These are phyloP conservation scores for Eulacestoma nigropectus DNA, from an alignment of 2,113 vertebrate species.

Conservation along the genomic window DNA sequence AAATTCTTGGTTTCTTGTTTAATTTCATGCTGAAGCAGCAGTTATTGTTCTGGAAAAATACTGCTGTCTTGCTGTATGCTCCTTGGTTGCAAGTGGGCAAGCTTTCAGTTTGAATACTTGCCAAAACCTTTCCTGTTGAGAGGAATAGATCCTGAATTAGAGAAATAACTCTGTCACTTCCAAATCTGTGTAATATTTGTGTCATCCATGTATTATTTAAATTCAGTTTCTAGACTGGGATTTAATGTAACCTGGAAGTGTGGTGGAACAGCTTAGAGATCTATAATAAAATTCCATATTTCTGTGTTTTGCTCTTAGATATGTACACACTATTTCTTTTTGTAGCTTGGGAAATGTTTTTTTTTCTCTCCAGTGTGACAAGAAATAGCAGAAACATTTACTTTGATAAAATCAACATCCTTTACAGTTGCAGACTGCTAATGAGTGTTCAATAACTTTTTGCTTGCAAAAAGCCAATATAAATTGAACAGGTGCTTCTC, in stretches of 20 bases:
- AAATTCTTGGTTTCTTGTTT: background rate
- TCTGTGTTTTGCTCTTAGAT: background rate
- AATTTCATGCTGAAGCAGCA: background rate
- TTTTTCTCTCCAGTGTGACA: background rate
- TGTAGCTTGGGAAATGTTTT: background rate
- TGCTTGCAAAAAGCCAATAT: background rate
- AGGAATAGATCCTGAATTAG: background rate
- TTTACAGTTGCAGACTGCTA: background rate
- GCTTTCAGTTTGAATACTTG: background rate
- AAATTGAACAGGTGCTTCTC: background rate
- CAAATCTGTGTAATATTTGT: background rate
- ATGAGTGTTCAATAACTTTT: background rate
- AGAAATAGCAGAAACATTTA: background rate
- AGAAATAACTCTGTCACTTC: background rate
- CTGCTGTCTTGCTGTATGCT: background rate
- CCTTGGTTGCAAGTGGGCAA: background rate
- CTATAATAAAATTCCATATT: background rate
- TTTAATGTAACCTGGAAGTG: background rate
- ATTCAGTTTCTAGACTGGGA: background rate
- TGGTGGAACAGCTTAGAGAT: background rate
- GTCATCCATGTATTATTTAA: background rate
- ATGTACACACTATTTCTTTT: background rate
- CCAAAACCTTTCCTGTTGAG: background rate
- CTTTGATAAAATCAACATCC: background rate
- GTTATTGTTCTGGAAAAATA: background rate